Conservation (phyloP, 2,888 invertebrate species). For the Globia sparganii region DNA sequence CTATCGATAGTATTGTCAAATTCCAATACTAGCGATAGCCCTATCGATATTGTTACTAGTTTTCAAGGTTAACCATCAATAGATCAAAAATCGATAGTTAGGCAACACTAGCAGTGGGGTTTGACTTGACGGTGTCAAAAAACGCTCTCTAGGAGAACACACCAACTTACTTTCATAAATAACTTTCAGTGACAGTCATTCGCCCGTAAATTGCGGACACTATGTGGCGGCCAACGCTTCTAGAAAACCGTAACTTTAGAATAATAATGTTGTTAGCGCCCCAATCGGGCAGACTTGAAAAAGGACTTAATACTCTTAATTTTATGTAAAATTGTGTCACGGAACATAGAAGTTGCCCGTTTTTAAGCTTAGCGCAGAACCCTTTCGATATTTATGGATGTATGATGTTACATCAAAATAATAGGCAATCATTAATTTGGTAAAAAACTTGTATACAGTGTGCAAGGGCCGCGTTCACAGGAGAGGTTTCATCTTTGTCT, state of each 20-base stretch:
- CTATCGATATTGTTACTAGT: too few species aligned
- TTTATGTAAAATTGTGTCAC: slow-evolving; percentile 36
- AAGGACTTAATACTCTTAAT: slow-evolving; percentile 60
- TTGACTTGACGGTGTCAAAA: too few species aligned
- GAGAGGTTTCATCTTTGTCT: background rate
- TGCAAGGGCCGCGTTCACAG: background rate
- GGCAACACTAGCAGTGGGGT: too few species aligned
- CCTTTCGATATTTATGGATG: background rate
- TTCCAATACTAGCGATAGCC: too few species aligned
- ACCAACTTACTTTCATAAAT: background rate
- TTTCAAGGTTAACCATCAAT: too few species aligned
- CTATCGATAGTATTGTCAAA: too few species aligned
- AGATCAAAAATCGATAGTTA: too few species aligned
- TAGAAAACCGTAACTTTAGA: slow-evolving; percentile 4
- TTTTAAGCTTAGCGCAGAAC: slow-evolving; percentile 35
- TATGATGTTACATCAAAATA: background rate
- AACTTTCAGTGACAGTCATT: background rate
- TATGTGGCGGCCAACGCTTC: background rate
- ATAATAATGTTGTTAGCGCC: slow-evolving; percentile 29
- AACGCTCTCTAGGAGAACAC: background rate
- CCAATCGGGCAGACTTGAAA: slow-evolving; percentile 37
- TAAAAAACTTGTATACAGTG: background rate
- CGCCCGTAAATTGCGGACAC: background rate
- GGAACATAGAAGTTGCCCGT: slow-evolving; percentile 14
- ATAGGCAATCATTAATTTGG: too few species aligned